These are phyloP conservation scores for Chrysodeixis includens DNA, from an alignment of 2,888 invertebrate genomes.

Conservation along the genomic window DNA sequence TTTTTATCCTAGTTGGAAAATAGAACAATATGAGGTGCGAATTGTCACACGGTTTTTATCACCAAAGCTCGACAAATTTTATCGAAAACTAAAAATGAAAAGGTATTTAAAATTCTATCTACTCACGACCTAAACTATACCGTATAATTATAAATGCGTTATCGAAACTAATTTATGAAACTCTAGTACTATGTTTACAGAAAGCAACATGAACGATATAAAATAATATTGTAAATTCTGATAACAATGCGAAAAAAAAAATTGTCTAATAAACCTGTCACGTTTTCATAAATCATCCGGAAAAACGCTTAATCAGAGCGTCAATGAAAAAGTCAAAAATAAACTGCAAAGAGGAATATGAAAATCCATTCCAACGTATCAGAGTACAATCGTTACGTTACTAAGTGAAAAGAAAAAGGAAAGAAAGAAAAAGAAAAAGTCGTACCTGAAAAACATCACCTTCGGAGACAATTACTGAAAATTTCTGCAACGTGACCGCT, in stretches of 20 bases:
- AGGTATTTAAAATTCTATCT: too few species aligned
- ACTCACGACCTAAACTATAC: too few species aligned
- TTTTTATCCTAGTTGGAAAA: too few species aligned
- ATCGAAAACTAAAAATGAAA: too few species aligned
- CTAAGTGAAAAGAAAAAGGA: neutral
- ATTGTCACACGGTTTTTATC: too few species aligned
- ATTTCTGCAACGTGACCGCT: constrained; percentile 77
- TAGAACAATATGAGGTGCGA: too few species aligned
- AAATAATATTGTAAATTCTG: neutral
- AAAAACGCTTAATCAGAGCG: neutral
- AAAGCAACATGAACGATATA: neutral
- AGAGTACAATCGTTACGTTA: constrained; percentile 7
- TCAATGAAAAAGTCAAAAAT: neutral
- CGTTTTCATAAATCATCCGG: constrained; percentile 4
- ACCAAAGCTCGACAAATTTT: too few species aligned
- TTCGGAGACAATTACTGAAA: constrained; percentile 80
- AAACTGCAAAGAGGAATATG: constrained; percentile 14
- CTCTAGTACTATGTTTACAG: too few species aligned
- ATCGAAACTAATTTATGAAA: neutral
- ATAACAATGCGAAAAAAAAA: constrained; percentile 19
- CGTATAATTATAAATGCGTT: too few species aligned
- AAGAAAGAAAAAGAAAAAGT: neutral
- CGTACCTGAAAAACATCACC: constrained; percentile 81
- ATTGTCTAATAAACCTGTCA: constrained; percentile 21
- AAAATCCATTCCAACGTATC: constrained; percentile 6